phyloP scores from a whole-genome alignment of 2,888 invertebrate genomes.

The Mythimna lalbum region DNA sequence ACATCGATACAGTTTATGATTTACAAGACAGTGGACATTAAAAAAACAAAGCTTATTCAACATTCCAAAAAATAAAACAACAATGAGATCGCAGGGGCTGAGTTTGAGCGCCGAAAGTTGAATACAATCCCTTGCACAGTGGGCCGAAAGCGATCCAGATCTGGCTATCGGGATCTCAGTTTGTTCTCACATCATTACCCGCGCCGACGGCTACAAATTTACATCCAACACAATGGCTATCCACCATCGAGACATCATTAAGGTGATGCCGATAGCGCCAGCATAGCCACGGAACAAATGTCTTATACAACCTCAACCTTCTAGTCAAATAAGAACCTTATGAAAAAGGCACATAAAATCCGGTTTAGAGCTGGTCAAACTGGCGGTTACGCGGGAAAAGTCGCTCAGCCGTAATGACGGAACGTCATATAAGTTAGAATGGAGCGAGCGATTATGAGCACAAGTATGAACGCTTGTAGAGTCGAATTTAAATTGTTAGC shows the following conservation, averaged over 20 bases:
- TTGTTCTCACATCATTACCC: constrained; percentile 91
- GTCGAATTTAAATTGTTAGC: constrained; percentile 75
- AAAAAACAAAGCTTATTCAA: constrained; percentile 78
- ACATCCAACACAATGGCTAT: constrained; percentile 91
- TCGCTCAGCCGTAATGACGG: constrained; percentile 74
- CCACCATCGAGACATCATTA: constrained; percentile 91
- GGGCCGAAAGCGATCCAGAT: constrained; percentile 87
- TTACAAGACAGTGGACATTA: constrained; percentile 77
- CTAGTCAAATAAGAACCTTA: constrained; percentile 74
- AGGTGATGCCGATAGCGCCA: constrained; percentile 91
- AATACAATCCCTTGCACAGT: constrained; percentile 84
- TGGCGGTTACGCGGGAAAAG: constrained; percentile 77
- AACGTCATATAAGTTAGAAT: constrained; percentile 86
- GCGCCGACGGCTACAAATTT: constrained; percentile 91
- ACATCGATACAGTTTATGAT: constrained; percentile 74
- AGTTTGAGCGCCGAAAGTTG: constrained; percentile 79
- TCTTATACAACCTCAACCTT: constrained; percentile 66
- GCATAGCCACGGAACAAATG: constrained; percentile 75
- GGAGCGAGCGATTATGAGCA: constrained; percentile 79
- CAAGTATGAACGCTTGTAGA: constrained; percentile 73
- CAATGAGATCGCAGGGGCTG: constrained; percentile 74
- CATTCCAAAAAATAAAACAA: constrained; percentile 77
- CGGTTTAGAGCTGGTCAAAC: constrained; percentile 56
- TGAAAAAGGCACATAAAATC: constrained; percentile 58
- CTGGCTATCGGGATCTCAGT: constrained; percentile 90